Base-by-base conservation (phyloP, 2,113 vertebrate species). In the Lepus europaeus region DNA sequence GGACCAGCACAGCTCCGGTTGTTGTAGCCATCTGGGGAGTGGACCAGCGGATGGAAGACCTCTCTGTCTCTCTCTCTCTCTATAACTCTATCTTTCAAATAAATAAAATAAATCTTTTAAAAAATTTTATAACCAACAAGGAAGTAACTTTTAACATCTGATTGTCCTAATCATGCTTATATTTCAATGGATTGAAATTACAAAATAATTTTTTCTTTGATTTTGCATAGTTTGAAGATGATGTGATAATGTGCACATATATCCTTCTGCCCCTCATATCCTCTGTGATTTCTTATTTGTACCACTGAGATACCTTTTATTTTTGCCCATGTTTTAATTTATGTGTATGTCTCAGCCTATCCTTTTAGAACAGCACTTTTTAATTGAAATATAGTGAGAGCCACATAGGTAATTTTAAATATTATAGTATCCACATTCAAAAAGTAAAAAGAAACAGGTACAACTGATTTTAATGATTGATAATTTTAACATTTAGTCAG, bases 131-230 rank as follows among this genome's bases (percentile, higher is more conserved):
- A 76, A 25, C n/a, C 16, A 74, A 69, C 25, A 73, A 82, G n/a
- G 45, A 51, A 69, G 27, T n/a, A 25, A 33, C 22, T 87, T 84
- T 68, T 70, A 89, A 56, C 6, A 23, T 68, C 19, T 92, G 66
- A 89, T 94, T 56, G 1, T 79, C 29, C 23, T 76, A n/a, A 51
- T 73, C 49, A 12, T 91, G 23, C 16, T 87, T 72, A 12, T 20
- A 27, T 73, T 70, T 27, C 25, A 53, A 5, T 9, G 79, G 23
- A 91, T 94, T 72, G 83, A 93, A 74, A 91, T 73, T 49, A 84
- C 36, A 59, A 91, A 93, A 31, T 39, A 53, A 77, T 74, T 56
- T 85, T 77, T 93, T 85, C 23, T 92, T 89, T 87, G 59, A 61
- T 78, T 29, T 87, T 91, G 83, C 23, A 76, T 29, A 87, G 13